Evolutionary conservation across 2,888 invertebrate species (phyloP), one percentile per base, ranked within the genome.

Genomic region (Theodoxus fluviatilis): DNA sequence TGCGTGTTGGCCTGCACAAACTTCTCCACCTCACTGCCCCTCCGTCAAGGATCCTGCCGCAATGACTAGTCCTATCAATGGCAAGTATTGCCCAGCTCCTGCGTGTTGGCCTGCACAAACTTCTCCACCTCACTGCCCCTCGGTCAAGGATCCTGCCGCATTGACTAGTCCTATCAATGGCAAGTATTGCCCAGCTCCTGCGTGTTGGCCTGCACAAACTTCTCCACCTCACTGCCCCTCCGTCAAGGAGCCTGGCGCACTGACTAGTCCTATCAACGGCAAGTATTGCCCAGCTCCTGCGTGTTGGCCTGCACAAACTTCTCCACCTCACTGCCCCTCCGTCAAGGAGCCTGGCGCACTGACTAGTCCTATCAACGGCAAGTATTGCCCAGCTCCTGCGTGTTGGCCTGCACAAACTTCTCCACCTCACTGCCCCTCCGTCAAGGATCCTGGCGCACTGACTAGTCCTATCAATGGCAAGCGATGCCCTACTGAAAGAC

Each of bases 101-200:
- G 95, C 0, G 97, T 97, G 86, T 99, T 99, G 0, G 96, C 93
- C 81, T 93, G 92, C 22, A 99, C 93, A 86, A 99, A 86, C 78
- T 86, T 86, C 75, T 87, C 86, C 67, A 87, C 84, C 73, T 87
- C 86, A 74, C 83, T 86, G 38, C 28, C 43, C 7, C 15, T 22
- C 7, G 31, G 77, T 80, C 77, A 81, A 81, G 78, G 79, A 70
- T 31, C 18, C 18, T 43, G n/a, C n/a, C n/a, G n/a, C n/a, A n/a
- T n/a, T n/a, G n/a, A n/a, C n/a, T n/a, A n/a, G n/a, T n/a, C n/a
- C n/a, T n/a, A n/a, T n/a, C n/a, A n/a, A n/a, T n/a, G n/a, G n/a
- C n/a, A n/a, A n/a, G n/a, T n/a, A n/a, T 97, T 97, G 0, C 95
- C 94, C 76, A 99, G 85, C 88, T 99, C 98, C 83, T 98, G 95